These are phyloP conservation scores for Zaprionus taronus DNA, from an alignment of 1,140 invertebrate genomes.

Conservation along the genomic window DNA sequence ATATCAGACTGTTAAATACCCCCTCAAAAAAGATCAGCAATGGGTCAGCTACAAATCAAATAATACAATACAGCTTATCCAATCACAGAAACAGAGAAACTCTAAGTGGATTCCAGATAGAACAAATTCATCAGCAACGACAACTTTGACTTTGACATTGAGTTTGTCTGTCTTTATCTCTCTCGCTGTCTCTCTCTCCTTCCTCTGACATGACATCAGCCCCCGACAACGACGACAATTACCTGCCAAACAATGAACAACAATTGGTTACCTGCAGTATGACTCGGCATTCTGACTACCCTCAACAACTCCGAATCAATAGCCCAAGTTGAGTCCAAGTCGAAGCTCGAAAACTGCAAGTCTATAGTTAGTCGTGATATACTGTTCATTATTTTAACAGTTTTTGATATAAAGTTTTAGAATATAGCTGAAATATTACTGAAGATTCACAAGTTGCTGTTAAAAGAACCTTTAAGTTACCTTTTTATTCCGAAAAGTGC, in stretches of 20 bases:
- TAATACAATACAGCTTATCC: slow-evolving; percentile 42
- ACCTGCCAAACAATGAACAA: slow-evolving; percentile 51
- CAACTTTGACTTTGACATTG: slow-evolving; percentile 21
- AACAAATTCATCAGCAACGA: slow-evolving; percentile 75
- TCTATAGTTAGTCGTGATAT: not conserved
- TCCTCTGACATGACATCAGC: slow-evolving; percentile 65
- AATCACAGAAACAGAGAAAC: slow-evolving; percentile 17
- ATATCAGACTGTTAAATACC: slow-evolving; percentile 58
- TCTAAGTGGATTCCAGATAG: slow-evolving; percentile 38
- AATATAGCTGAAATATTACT: not conserved
- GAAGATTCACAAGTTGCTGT: not conserved
- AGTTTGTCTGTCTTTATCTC: slow-evolving; percentile 11
- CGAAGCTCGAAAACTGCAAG: not conserved
- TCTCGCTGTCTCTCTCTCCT: not conserved
- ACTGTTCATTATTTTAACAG: not conserved
- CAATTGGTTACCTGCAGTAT: slow-evolving; percentile 25
- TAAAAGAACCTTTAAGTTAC: not conserved
- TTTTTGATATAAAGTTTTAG: not conserved
- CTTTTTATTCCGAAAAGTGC: not conserved
- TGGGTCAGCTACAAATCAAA: slow-evolving; percentile 60
- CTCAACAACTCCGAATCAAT: not conserved
- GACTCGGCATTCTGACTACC: slow-evolving; percentile 8
- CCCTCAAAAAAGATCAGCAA: slow-evolving; percentile 47
- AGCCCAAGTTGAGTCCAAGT: not conserved
- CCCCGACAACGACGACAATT: slow-evolving; percentile 61